Conservation (phyloP, 1,140 invertebrate species). For the Gryllus bimaculatus region DNA sequence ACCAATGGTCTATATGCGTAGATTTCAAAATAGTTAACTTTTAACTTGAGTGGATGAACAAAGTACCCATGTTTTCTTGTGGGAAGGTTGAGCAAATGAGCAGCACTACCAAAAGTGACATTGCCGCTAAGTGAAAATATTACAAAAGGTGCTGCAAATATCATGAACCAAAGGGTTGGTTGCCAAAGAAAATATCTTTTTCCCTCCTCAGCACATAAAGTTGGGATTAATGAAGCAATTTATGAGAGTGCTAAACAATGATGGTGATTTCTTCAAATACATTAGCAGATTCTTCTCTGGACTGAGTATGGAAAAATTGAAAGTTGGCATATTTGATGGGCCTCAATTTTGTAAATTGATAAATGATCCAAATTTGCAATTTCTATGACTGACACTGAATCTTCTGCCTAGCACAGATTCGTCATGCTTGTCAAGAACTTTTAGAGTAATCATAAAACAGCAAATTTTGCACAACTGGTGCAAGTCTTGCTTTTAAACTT, state of each 20-base stretch:
- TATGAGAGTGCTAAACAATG: background rate
- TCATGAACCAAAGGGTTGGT: background rate
- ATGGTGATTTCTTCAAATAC: background rate
- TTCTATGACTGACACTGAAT: background rate
- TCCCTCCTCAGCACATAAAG: background rate
- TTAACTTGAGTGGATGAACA: background rate
- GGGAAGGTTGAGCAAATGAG: background rate
- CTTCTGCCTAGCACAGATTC: background rate
- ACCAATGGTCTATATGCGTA: too few species aligned
- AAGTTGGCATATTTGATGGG: background rate
- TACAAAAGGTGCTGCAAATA: background rate
- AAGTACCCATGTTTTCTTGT: background rate
- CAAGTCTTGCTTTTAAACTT: background rate
- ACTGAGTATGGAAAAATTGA: background rate
- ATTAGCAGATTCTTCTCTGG: background rate
- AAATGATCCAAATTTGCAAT: background rate
- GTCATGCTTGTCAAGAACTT: background rate
- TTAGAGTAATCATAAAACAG: background rate
- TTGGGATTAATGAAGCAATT: background rate
- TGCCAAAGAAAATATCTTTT: background rate
- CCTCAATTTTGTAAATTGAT: background rate
- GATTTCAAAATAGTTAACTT: too few species aligned
- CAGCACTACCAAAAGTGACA: background rate
- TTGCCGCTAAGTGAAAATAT: background rate
- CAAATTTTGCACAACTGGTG: background rate